These are phyloP conservation scores for Chelonia mydas DNA, from an alignment of 2,797 vertebrate genomes.

Conservation along the genomic window DNA sequence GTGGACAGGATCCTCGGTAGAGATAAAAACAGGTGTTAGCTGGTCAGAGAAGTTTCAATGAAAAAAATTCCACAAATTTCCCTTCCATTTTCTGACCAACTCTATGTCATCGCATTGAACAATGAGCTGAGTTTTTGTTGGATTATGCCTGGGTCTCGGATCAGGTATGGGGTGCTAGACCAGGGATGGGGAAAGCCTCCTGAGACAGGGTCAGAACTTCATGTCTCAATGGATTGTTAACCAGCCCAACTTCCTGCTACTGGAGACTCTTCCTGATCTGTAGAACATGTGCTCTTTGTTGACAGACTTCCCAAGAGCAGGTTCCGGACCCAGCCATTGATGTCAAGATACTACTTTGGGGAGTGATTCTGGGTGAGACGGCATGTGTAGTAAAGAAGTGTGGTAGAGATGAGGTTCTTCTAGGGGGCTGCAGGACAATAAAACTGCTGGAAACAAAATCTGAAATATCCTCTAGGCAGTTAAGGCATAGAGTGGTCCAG, in stretches of 20 bases:
- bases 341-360: neutral
- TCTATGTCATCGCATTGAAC: rapidly evolving
- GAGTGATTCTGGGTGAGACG: neutral
- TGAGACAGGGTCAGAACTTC: neutral
- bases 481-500: no score
- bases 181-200: neutral
- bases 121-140: no score
- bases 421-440: no score
- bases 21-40: neutral
- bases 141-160: neutral
- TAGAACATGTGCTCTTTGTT: no score
- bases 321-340: neutral
- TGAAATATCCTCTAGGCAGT: no score
- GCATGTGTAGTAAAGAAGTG: no score
- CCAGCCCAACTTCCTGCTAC: no score
- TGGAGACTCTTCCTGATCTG: no score
- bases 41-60: neutral
- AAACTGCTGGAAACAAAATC: no score
- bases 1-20: neutral
- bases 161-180: neutral
- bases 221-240: neutral
- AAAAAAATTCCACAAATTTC: neutral
- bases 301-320: neutral
- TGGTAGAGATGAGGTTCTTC: no score
- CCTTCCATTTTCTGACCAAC: neutral